These are phyloP conservation scores for Engystomops pustulosus DNA, from an alignment of 2,113 vertebrate species.

Conservation along the genomic window DNA sequence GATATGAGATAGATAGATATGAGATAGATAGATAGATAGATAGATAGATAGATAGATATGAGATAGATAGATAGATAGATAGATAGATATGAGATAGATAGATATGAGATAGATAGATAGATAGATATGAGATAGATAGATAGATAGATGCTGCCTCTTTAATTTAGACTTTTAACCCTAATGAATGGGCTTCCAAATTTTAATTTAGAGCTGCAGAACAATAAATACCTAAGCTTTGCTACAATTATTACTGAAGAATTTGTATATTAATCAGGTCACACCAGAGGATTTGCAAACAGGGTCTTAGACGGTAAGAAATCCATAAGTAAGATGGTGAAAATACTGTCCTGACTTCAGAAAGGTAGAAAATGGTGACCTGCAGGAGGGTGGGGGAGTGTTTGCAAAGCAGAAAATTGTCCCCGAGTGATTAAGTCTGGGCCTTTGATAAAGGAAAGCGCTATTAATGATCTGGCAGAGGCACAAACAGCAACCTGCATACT, in stretches of 20 bases:
- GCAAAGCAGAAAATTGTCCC: slow-evolving; percentile 47
- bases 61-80: too few species aligned
- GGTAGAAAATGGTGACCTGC: fast-evolving
- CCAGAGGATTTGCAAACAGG: background rate
- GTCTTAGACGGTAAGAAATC: background rate
- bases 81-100: too few species aligned
- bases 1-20: too few species aligned
- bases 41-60: too few species aligned
- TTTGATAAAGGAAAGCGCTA: slow-evolving; percentile 56
- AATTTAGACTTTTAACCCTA: too few species aligned
- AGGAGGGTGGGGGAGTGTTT: slow-evolving; percentile 16
- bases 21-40: too few species aligned
- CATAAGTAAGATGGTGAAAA: background rate
- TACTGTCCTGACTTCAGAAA: background rate
- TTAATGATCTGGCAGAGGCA: slow-evolving; percentile 56
- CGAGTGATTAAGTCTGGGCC: slow-evolving; percentile 39
- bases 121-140: too few species aligned
- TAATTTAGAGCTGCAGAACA: too few species aligned
- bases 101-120: too few species aligned
- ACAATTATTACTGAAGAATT: background rate
- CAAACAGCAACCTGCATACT: background rate
- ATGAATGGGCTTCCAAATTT: too few species aligned
- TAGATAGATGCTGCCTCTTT: too few species aligned
- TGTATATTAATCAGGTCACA: background rate
- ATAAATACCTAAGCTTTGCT: too few species aligned